A percentile compares a stretch with the other conserved stretches of the same genome.
Evolutionary conservation across 2,113 vertebrate species (phyloP).

Genomic region (Pachyramphus minor): DNA sequence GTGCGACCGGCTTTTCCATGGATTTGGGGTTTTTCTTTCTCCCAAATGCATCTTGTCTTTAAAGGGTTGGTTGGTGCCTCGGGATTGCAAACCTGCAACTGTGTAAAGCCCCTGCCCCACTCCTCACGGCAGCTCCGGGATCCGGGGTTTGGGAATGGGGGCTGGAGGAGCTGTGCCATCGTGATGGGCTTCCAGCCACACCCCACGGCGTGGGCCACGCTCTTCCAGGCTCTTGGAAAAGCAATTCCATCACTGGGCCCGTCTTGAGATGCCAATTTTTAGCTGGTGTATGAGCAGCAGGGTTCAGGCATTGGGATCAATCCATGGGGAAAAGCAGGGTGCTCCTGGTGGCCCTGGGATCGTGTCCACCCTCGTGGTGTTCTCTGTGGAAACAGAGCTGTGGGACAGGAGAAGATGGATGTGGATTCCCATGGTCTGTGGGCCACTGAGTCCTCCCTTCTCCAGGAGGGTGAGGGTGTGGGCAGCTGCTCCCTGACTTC

Average conservation of each 20-base stretch:
- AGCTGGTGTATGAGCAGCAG: rapidly evolving
- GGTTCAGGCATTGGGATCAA: rapidly evolving
- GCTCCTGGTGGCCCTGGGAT: rapidly evolving
- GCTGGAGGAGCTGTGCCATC: rapidly evolving
- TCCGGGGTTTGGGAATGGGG: rapidly evolving
- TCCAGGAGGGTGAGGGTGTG: neutral
- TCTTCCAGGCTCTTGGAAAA: neutral
- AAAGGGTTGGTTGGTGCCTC: neutral
- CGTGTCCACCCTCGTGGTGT: neutral
- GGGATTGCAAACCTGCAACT: neutral
- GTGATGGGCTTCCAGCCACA: neutral
- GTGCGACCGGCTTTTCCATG: neutral
- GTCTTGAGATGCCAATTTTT: rapidly evolving
- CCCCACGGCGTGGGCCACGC: rapidly evolving
- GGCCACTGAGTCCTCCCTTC: neutral
- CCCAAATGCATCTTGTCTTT: rapidly evolving
- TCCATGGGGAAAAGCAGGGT: rapidly evolving
- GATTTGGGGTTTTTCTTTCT: neutral
- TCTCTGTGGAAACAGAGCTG: neutral
- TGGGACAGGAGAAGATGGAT: rapidly evolving
- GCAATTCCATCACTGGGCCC: rapidly evolving
- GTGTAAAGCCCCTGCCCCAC: neutral
- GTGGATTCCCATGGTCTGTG: neutral
- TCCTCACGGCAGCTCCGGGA: neutral
- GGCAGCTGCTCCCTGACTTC: neutral